A percentile compares a stretch with the other conserved stretches of the same genome.
Evolutionary conservation across 2,888 invertebrate genomes (phyloP).

Genomic region (Crocallis elinguaria): DNA sequence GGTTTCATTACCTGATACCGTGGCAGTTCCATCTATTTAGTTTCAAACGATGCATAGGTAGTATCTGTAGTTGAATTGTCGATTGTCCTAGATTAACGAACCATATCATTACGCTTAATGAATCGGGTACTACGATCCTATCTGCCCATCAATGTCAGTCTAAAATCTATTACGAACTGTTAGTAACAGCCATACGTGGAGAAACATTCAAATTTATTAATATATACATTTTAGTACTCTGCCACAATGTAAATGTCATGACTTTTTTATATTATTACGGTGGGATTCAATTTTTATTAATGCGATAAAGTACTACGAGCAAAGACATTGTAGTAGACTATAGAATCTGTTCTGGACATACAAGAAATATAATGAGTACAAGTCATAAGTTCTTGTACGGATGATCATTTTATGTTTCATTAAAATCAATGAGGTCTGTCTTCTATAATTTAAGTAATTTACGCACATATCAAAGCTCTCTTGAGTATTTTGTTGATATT

Average conservation of each 20-base stretch:
- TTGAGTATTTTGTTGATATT: too few species aligned
- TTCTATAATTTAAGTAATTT: conserved; percentile 10
- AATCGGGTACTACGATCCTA: conserved; percentile 73
- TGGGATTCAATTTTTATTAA: not conserved
- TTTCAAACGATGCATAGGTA: conserved; percentile 59
- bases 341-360: not conserved
- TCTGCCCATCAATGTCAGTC: conserved; percentile 74
- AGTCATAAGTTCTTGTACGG: conserved; percentile 15
- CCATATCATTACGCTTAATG: conserved; percentile 80
- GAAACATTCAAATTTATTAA: conserved; percentile 15
- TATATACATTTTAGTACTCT: conserved; percentile 9
- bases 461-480: not conserved
- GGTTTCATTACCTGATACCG: conserved; percentile 58
- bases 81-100: conserved; percentile 82
- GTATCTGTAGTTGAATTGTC: conserved; percentile 64
- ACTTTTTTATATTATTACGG: not conserved
- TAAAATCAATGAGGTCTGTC: conserved; percentile 31
- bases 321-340: conserved; percentile 1
- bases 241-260: not conserved
- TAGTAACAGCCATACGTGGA: conserved; percentile 43
- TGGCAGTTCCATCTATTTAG: conserved; percentile 51
- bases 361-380: conserved; percentile 26
- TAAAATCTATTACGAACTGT: conserved; percentile 67
- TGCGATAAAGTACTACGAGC: conserved; percentile 1
- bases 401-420: conserved; percentile 32